These are phyloP conservation scores for Atherinosoma microstoma DNA, from an alignment of 2,797 vertebrate genomes.

Conservation along the genomic window DNA sequence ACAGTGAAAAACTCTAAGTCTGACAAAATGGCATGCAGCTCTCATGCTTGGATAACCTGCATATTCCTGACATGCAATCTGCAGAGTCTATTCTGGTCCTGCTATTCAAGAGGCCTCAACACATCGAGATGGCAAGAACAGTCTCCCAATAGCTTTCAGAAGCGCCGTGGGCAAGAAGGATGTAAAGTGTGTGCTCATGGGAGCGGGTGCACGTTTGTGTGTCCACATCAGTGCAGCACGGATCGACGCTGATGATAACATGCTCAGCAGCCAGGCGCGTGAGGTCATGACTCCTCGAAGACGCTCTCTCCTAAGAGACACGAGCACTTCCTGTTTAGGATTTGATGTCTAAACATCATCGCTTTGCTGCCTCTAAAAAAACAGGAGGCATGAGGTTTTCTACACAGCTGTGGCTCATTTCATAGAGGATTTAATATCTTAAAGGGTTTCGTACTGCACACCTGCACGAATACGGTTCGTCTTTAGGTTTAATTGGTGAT, in stretches of 20 bases:
- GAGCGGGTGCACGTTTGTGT: not conserved
- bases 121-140: constrained; percentile 63
- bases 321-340: constrained; percentile 53
- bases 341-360: constrained; percentile 28
- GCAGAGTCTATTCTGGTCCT: constrained; percentile 56
- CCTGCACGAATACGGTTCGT: not conserved
- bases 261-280: constrained; percentile 27
- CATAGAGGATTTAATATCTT: not conserved
- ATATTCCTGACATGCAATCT: constrained; percentile 73
- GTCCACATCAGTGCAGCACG: constrained; percentile 18
- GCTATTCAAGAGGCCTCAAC: constrained; percentile 52
- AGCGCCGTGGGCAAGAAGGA: constrained; percentile 43
- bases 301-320: constrained; percentile 11
- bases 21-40: constrained; percentile 74
- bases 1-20: constrained; percentile 34
- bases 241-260: constrained; percentile 43
- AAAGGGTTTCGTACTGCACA: not conserved
- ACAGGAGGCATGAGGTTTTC: constrained; percentile 1
- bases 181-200: constrained; percentile 15
- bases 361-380: constrained; percentile 20
- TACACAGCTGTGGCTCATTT: not conserved
- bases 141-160: constrained; percentile 81
- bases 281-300: constrained; percentile 43
- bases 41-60: constrained; percentile 76
- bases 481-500: not conserved